These are phyloP conservation scores for Piaya cayana DNA, from an alignment of 2,113 vertebrate species.

Conservation along the genomic window DNA sequence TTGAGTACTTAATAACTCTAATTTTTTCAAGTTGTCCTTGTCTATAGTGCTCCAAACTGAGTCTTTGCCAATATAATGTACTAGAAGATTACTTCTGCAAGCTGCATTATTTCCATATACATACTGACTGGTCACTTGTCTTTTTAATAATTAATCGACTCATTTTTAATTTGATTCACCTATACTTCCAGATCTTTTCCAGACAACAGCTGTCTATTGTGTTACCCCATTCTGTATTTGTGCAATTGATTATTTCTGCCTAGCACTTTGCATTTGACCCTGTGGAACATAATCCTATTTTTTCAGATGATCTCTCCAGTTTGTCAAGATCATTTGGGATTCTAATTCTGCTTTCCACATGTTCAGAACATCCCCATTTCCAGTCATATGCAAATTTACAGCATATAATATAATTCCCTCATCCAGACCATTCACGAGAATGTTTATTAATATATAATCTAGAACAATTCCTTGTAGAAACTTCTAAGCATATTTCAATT, in stretches of 20 bases:
- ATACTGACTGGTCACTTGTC: not conserved
- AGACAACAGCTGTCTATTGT: not conserved
- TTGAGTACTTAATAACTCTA: not conserved
- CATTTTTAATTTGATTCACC: slow-evolving; percentile 1
- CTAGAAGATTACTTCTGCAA: not conserved
- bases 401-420: not conserved
- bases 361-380: not conserved
- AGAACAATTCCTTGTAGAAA: not conserved
- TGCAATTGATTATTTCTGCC: slow-evolving; percentile 36
- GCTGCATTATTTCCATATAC: not conserved
- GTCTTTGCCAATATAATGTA: not conserved
- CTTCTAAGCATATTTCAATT: not conserved
- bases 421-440: not conserved
- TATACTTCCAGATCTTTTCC: not conserved
- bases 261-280: slow-evolving; percentile 6
- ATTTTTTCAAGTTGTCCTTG: not conserved
- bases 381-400: slow-evolving; percentile 32
- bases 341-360: slow-evolving; percentile 49
- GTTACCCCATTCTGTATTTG: not conserved
- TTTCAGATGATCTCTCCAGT: slow-evolving; percentile 32
- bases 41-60: not conserved
- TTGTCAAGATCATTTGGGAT: slow-evolving; percentile 48
- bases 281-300: slow-evolving; percentile 18
- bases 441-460: slow-evolving; percentile 21
- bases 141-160: slow-evolving; percentile 25